A percentile compares a stretch with the other conserved stretches of the same genome.
These are phyloP conservation scores for Sceloporus undulatus DNA, from an alignment of 2,113 vertebrate species.

Conservation along the genomic window DNA sequence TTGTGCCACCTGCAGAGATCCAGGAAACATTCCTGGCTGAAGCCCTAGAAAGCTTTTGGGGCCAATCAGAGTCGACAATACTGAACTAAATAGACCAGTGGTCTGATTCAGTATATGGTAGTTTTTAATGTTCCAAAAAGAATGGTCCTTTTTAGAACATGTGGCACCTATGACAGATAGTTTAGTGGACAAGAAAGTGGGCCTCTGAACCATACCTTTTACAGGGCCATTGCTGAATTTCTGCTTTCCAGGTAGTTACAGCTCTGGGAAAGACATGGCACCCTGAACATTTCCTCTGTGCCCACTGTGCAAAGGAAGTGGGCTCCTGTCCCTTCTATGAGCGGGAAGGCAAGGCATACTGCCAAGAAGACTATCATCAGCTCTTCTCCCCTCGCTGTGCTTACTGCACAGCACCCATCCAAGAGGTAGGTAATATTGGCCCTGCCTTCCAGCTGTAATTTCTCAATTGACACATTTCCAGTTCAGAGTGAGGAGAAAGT, in stretches of 20 bases:
- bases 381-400: slow-evolving; percentile 87
- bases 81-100: no score
- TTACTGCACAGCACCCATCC: slow-evolving; percentile 87
- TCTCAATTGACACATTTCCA: not conserved
- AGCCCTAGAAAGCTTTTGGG: no score
- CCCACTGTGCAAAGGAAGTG: slow-evolving; percentile 81
- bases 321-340: slow-evolving; percentile 85
- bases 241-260: slow-evolving; percentile 80
- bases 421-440: slow-evolving; percentile 78
- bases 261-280: slow-evolving; percentile 90
- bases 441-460: rapidly evolving
- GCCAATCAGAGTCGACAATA: no score
- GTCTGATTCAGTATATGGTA: no score
- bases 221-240: rapidly evolving
- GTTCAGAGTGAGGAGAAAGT: not conserved
- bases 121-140: no score
- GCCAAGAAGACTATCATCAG: slow-evolving; percentile 86
- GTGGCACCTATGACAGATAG: not conserved
- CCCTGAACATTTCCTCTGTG: slow-evolving; percentile 89
- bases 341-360: slow-evolving; percentile 83
- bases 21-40: no score
- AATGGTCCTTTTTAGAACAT: not conserved
- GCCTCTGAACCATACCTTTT: not conserved
- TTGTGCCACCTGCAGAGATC: no score
- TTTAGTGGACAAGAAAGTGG: rapidly evolving